These are phyloP conservation scores for Myathropa florea DNA, from an alignment of 2,888 invertebrate species.

Conservation along the genomic window DNA sequence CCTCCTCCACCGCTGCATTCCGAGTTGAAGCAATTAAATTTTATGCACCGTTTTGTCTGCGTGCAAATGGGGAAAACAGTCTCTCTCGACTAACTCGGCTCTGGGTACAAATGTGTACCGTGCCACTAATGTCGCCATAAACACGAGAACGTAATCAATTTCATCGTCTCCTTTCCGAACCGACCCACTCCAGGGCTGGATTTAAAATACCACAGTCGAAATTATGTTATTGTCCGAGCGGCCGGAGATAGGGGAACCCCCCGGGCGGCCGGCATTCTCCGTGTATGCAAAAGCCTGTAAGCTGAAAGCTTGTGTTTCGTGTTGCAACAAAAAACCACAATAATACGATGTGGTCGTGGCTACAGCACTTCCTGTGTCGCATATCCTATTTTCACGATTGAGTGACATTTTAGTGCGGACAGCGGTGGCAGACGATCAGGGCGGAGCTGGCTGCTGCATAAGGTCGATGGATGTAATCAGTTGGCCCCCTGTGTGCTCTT, in stretches of 20 bases:
- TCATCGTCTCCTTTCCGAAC: background rate
- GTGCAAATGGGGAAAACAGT: slow-evolving; percentile 30
- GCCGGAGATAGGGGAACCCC: slow-evolving; percentile 14
- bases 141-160: slow-evolving; percentile 60
- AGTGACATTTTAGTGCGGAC: slow-evolving; percentile 36
- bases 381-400: slow-evolving; percentile 55
- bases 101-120: background rate
- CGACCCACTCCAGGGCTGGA: background rate
- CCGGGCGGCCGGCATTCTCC: no score
- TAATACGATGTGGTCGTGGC: slow-evolving; percentile 38
- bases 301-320: slow-evolving; percentile 1
- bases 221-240: slow-evolving; percentile 56
- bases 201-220: slow-evolving; percentile 25
- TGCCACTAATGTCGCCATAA: slow-evolving; percentile 37
- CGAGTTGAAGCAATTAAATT: slow-evolving; percentile 54
- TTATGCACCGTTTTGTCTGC: slow-evolving; percentile 4
- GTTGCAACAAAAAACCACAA: slow-evolving; percentile 46
- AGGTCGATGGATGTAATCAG: slow-evolving; percentile 54
- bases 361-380: slow-evolving; percentile 16
- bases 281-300: background rate
- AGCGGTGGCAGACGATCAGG: background rate
- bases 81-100: slow-evolving; percentile 1
- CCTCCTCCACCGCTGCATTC: background rate
- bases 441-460: slow-evolving; percentile 12
- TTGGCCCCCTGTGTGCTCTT: background rate